Conservation (phyloP, 2,797 vertebrate genomes). For the Adelosebastes latens region DNA sequence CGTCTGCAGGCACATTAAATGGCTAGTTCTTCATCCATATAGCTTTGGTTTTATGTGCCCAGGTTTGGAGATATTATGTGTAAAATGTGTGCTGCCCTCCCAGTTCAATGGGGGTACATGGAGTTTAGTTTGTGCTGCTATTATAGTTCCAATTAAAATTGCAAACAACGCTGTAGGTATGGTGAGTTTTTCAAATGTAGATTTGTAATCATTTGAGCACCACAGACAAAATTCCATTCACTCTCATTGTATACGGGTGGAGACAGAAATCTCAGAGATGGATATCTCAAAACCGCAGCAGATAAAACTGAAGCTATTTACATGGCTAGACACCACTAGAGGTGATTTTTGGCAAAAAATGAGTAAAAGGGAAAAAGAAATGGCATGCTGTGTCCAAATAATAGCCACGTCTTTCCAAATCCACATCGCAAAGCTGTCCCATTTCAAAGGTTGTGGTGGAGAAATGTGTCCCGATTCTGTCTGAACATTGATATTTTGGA, state of each 20-base stretch:
- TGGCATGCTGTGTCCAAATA: neutral
- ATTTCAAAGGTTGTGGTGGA: neutral
- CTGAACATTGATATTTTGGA: neutral
- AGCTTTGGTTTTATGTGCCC: neutral
- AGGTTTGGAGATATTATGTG: neutral
- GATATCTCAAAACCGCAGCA: neutral
- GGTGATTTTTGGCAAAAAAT: neutral
- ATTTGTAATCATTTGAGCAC: neutral
- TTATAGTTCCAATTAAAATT: neutral
- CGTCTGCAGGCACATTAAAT: neutral
- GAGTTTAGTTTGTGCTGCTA: neutral
- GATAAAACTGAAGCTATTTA: neutral
- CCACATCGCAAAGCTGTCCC: neutral
- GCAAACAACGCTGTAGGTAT: neutral
- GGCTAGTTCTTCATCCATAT: neutral
- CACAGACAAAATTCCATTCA: neutral
- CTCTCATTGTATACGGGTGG: neutral
- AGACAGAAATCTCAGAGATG: neutral
- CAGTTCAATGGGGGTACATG: neutral
- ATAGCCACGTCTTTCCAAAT: neutral
- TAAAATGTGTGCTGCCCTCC: neutral
- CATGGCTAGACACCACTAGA: neutral
- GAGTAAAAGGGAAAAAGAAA: neutral
- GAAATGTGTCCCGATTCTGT: neutral
- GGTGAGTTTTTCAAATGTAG: neutral